phyloP scores from a whole-genome alignment of 2,113 vertebrate genomes.

The Porphyrio hochstetteri region DNA sequence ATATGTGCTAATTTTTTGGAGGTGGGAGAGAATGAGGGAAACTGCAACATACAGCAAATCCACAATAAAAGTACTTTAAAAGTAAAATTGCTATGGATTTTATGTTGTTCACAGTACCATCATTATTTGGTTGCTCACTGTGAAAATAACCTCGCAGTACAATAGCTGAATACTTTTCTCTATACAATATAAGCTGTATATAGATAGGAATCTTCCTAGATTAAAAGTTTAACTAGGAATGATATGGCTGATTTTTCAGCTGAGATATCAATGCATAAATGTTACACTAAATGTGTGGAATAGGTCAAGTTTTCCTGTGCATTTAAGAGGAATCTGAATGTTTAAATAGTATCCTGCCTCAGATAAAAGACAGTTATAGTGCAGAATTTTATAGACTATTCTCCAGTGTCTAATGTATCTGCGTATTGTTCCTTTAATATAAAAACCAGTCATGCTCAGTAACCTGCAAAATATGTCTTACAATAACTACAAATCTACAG shows the following conservation, averaged over 20 bases:
- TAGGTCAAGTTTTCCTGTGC: neutral
- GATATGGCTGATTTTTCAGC: neutral
- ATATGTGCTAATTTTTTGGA: neutral
- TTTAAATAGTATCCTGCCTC: neutral
- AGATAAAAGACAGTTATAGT: neutral
- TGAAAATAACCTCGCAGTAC: neutral
- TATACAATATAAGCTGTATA: neutral
- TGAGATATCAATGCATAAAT: neutral
- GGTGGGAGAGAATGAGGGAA: neutral
- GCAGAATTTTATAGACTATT: neutral
- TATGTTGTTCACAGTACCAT: neutral
- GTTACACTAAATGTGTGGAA: neutral
- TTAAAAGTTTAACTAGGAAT: neutral
- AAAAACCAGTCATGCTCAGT: neutral
- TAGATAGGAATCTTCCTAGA: neutral
- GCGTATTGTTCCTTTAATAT: neutral
- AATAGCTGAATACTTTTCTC: neutral
- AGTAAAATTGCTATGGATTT: neutral
- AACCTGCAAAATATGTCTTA: conserved; percentile 22
- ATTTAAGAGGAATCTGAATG: neutral
- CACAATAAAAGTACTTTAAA: neutral
- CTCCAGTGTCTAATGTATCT: neutral
- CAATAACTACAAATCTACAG: neutral
- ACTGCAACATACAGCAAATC: neutral
- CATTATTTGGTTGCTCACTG: neutral